Evolutionary conservation across 2,113 vertebrate species (phyloP), one percentile per base, ranked within the genome.

Genomic region (Myrmecophaga tridactyla): DNA sequence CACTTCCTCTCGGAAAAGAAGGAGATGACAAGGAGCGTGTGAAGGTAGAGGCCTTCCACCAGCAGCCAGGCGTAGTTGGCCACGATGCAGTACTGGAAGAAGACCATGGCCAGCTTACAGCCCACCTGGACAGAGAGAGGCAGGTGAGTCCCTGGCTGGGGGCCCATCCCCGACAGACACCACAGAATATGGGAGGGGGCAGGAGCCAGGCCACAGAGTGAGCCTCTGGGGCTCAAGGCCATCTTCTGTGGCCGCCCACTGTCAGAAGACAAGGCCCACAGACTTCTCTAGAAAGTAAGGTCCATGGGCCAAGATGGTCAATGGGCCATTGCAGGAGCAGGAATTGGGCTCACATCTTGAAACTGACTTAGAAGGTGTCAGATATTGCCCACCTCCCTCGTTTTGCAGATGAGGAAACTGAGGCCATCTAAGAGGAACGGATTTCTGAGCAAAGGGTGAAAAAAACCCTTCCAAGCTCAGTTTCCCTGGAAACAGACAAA

Each of bases 51-150:
- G 20, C 99, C 99, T 97, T 99, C 99, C 70, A 99, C 99, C 4
- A 99, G 98, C 96, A 99, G 98, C 99, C 99, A 99, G 98, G 99
- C 99, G 96, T 99, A 99, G 98, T 99, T 99, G 36, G 99, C 99
- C 98, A 99, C 97, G 97, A 99, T 99, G 97, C 99, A 99, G 97
- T 99, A 99, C 97, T 99, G 99, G 96, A 99, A 99, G 96, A 99
- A 99, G 96, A 99, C 97, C 98, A 99, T 98, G 89, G 99, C 98
- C n/a, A 99, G 97, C 97, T 99, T 99, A 91, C 99, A 99, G 9
- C 98, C 98, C 94, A 96, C 98, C 99, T 99, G 98, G 62, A 94
- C 95, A 97, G 90, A 98, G 95, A 98, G 69, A 98, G 70, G 60
- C 51, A 62, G 27, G 23, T 96, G 67, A 97, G 90, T 2, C 4